phyloP scores from a whole-genome alignment of 2,113 vertebrate genomes.

The Colius striatus region DNA sequence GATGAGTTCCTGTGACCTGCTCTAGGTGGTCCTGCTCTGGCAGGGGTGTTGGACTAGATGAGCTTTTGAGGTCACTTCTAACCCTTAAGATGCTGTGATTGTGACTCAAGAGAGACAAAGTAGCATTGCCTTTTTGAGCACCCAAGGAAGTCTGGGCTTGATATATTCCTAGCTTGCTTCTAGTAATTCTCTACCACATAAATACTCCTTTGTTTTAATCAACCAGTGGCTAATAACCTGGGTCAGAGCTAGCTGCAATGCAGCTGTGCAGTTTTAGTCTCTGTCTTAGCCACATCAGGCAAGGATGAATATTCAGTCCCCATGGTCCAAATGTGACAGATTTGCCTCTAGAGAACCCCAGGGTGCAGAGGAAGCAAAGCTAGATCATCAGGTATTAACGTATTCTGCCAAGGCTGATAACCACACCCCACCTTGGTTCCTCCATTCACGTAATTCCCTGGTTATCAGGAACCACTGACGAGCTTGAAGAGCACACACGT shows the following conservation, averaged over 20 bases:
- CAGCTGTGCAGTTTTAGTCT: not conserved
- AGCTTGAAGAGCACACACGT: fast-evolving
- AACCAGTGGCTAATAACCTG: not conserved
- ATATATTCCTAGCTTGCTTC: fast-evolving
- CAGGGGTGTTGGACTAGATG: too few relatives aligned
- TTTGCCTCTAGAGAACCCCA: not conserved
- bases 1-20: too few relatives aligned
- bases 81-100: not conserved
- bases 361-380: not conserved
- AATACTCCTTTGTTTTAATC: not conserved
- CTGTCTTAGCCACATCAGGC: not conserved
- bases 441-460: not conserved
- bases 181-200: not conserved
- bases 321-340: not conserved
- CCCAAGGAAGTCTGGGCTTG: not conserved
- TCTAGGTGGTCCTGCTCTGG: too few relatives aligned
- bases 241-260: not conserved
- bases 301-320: not conserved
- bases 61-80: too few relatives aligned
- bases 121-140: not conserved
- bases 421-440: fast-evolving
- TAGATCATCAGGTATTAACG: fast-evolving
- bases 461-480: not conserved
- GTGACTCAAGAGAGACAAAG: not conserved
- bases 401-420: not conserved